Evolutionary conservation across 2,797 vertebrate species (phyloP), one percentile per base, ranked within the genome.

Genomic region (Semaprochilodus insignis): DNA sequence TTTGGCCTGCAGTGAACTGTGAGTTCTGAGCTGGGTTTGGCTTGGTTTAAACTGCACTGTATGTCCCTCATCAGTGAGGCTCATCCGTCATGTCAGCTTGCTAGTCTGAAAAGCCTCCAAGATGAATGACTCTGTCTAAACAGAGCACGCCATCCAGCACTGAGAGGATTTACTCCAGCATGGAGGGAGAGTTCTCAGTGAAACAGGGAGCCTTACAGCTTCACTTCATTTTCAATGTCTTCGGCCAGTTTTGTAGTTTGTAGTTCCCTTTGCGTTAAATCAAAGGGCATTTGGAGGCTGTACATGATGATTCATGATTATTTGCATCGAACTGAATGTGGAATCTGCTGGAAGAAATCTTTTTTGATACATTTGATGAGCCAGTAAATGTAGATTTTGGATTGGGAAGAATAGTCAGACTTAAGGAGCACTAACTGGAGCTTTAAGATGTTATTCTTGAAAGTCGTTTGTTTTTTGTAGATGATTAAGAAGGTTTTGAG

Each of bases 101-200:
- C 40, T 69, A 36, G 70, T n/a, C 70, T 69, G 40, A 67, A 79
- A 60, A 74, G 25, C 21, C 54, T 65, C 63, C 65, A 52, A 66
- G 62, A 83, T 52, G 57, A 79, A 69, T 74, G 8, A 40, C 2
- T 54, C 13, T 71, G 55, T 80, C 73, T 59, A 80, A 75, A 80
- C 80, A 81, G 23, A 60, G 48, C 40, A 14, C n/a, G 54, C 62
- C 62, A 74, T 44, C 62, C 63, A 27, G 51, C 14, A 27, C 71
- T 67, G n/a, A 69, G 62, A 79, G 27, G 52, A 69, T 66, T 82
- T 78, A 25, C 7, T 59, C 4, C 66, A 79, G 60, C 36, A 59
- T 25, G 1, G 34, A 63, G 31, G 27, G 31, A 34, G 67, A 19
- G 17, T 10, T 71, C 31, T 77, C 40, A 48, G 16, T 6, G 67